These are phyloP conservation scores for Thamnophis sirtalis DNA, from an alignment of 2,113 vertebrate genomes.

Conservation along the genomic window DNA sequence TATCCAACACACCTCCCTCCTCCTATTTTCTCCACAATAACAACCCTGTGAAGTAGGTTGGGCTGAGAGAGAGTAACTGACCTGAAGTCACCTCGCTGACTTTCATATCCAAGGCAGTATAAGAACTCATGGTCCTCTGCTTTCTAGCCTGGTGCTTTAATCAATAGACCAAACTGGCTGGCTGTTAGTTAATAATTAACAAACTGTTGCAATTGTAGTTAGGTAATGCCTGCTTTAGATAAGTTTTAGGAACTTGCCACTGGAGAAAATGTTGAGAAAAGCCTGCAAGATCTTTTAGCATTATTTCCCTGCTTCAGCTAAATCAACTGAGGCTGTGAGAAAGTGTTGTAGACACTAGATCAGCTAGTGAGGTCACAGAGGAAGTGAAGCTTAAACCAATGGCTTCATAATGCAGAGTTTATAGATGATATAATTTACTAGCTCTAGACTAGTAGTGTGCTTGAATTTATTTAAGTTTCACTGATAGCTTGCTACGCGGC, in stretches of 20 bases:
- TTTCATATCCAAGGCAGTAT: not conserved
- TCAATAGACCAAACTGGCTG: not conserved
- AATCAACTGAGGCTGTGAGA: not conserved
- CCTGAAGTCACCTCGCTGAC: not conserved
- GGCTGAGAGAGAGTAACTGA: not conserved
- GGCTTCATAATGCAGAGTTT: not conserved
- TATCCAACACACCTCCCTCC: not conserved
- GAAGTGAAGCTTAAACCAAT: not conserved
- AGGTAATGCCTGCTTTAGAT: not conserved
- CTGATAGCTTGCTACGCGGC: not conserved
- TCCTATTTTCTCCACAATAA: not conserved
- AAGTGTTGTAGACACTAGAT: not conserved
- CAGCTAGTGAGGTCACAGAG: not conserved
- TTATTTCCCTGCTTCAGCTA: not conserved
- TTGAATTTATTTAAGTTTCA: not conserved
- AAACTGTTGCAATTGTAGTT: not conserved
- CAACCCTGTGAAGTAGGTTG: not conserved
- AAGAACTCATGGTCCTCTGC: not conserved
- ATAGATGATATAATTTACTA: not conserved
- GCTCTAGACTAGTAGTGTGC: not conserved
- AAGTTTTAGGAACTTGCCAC: not conserved
- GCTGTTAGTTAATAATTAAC: not conserved
- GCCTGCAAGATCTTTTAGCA: not conserved
- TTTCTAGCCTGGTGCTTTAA: not conserved
- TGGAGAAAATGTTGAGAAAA: not conserved